Base-by-base conservation (phyloP, 2,797 vertebrate species). In the Sebastes cheni region DNA sequence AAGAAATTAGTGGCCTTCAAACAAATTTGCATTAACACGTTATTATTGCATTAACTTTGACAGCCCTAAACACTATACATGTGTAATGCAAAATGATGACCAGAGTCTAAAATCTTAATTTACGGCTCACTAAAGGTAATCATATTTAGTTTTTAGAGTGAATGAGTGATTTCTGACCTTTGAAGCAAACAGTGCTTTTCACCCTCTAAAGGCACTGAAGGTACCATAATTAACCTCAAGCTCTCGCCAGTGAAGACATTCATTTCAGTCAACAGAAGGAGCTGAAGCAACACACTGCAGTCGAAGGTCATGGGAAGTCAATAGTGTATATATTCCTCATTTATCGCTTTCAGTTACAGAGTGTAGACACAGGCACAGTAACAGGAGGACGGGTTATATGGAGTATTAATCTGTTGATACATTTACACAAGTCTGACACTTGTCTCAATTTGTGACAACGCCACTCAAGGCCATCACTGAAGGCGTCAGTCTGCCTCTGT, bases 381-480 rank as follows among this genome's bases (percentile, higher is more conserved):
- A 78, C 30, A 27, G 71, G 75, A 84, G 74, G 72, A 66, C n/a
- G 25, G 69, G 84, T 88, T 74, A 59, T 66, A 77, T 82, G 55
- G 72, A 75, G 75, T 77, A 79, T 91, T 90, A 75, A 93, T 92
- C 88, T 84, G 46, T 55, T 81, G 84, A 91, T 87, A 67, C 71
- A 86, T 90, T 82, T 72, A 88, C 82, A 72, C 67, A 77, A 75
- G 67, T 83, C 72, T 90, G 86, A 89, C 81, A 89, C 85, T 83
- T 73, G 83, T 92, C 85, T 85, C 77, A 83, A 89, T 93, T 80
- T 80, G 79, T 90, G 88, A 89, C 83, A 80, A 86, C 64, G 50
- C 92, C 86, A 88, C 79, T 88, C 89, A 90, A 88, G 79, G 91
- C 86, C 77, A 68, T 88, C 86, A 82, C 59, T 72, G 81, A 81